Evolutionary conservation across 92 coral and sea anemone genomes (phyloP), one percentile per base, ranked within the genome.

Genomic region (Actinostola sp.): DNA sequence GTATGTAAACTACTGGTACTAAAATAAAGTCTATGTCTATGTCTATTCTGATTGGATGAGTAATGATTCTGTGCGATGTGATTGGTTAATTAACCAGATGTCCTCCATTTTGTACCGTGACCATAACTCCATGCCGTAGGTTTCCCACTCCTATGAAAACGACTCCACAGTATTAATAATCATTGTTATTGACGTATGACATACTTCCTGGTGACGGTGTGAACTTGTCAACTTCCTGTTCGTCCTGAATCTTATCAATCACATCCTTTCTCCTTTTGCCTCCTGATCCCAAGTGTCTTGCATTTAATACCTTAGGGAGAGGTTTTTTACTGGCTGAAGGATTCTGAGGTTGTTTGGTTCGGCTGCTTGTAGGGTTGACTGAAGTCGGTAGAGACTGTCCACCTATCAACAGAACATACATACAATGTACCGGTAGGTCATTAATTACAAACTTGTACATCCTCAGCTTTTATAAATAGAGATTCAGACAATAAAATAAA

Each of bases 141-240:
- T n/a, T n/a, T n/a, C n/a, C n/a, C n/a, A n/a, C n/a, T n/a, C n/a
- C n/a, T n/a, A n/a, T n/a, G n/a, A n/a, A 50, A 39, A 7, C 8
- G 45, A 39, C 45, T 39, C 14, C 45, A 39, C 8, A 39, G 14
- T 7, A 14, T 53, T 53, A 12, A n/a, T 20, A 25, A 23, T 2
- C 35, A 28, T 15, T 13, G 31, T 3, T 46, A n/a, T n/a, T n/a
- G n/a, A n/a, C n/a, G n/a, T 38, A 17, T 26, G 51, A 73, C 98
- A 36, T 93, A 93, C 98, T 93, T 72, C 93, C 97, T 60, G 93
- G 84, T 27, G 82, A 26, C 56, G 97, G 98, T 45, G 61, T 76
- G 54, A 70, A 88, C 15, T 78, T 63, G 26, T 86, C 88, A 8
- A 59, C 73, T 25, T 80, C 79, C 57, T 83, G 78, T 32, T 57